A percentile compares a stretch with the other conserved stretches of the same genome.
These are phyloP conservation scores for Mesocricetus auratus DNA, from an alignment of 2,113 vertebrate genomes.

Conservation along the genomic window DNA sequence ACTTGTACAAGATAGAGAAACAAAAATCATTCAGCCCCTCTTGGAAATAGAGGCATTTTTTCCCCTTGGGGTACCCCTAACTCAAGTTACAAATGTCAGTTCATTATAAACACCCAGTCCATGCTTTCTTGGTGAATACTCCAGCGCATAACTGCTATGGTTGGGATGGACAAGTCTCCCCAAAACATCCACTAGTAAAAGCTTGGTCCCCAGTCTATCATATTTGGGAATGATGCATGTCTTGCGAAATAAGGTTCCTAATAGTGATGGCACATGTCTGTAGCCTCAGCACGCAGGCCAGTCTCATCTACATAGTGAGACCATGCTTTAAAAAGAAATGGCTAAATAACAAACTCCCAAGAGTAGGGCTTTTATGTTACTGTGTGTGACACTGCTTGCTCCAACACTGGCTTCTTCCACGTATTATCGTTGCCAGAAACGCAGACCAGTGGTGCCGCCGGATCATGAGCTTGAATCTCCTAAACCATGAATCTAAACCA, in stretches of 20 bases:
- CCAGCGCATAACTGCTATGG: neutral
- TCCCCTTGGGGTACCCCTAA: neutral
- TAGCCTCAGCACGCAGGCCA: neutral
- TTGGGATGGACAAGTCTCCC: neutral
- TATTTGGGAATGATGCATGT: neutral
- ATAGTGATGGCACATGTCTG: neutral
- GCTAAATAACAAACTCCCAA: neutral
- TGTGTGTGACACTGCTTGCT: neutral
- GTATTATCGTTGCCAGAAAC: neutral
- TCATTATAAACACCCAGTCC: too few species aligned
- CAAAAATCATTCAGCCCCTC: neutral
- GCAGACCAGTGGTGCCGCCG: neutral
- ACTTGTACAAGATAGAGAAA: neutral
- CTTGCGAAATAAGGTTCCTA: neutral
- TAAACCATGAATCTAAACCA: neutral
- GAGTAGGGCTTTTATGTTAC: neutral
- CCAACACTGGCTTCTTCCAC: neutral
- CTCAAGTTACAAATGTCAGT: too few species aligned
- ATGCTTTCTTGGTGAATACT: neutral
- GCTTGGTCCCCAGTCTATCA: neutral
- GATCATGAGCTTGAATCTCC: neutral
- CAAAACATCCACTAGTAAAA: neutral
- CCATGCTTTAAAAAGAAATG: neutral
- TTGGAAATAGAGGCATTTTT: neutral
- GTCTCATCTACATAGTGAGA: neutral